These are phyloP conservation scores for Callaeas wilsoni DNA, from an alignment of 2,113 vertebrate species.

Conservation along the genomic window DNA sequence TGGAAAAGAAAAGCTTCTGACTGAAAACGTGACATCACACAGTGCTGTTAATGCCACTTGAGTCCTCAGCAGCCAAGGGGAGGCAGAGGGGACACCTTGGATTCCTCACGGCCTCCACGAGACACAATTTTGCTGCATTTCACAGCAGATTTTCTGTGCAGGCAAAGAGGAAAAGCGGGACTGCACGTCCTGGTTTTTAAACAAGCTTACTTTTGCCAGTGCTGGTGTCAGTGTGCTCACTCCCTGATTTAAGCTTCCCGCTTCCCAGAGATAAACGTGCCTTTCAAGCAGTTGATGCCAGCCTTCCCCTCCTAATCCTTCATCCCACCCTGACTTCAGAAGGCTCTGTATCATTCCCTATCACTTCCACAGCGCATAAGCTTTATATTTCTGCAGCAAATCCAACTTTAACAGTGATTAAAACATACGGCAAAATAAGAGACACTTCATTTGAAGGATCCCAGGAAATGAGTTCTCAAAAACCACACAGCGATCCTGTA, in stretches of 20 bases:
- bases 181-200: background rate
- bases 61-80: background rate
- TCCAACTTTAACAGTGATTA: conserved; percentile 3
- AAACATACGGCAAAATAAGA: background rate
- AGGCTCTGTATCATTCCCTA: background rate
- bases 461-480: background rate
- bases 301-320: background rate
- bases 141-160: background rate
- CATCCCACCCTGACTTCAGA: background rate
- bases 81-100: background rate
- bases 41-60: background rate
- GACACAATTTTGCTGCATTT: background rate
- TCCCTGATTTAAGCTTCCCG: conserved; percentile 15
- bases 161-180: background rate
- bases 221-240: background rate
- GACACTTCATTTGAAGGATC: background rate
- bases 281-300: conserved; percentile 15
- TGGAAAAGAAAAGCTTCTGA: background rate
- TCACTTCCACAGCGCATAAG: background rate
- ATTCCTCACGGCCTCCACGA: background rate
- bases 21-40: rapidly evolving
- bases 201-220: background rate
- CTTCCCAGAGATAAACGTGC: background rate
- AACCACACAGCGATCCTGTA: background rate
- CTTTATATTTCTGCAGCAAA: background rate